Evolutionary conservation across 2,888 invertebrate genomes (phyloP).

Genomic region (Heteromurus nitidus): DNA sequence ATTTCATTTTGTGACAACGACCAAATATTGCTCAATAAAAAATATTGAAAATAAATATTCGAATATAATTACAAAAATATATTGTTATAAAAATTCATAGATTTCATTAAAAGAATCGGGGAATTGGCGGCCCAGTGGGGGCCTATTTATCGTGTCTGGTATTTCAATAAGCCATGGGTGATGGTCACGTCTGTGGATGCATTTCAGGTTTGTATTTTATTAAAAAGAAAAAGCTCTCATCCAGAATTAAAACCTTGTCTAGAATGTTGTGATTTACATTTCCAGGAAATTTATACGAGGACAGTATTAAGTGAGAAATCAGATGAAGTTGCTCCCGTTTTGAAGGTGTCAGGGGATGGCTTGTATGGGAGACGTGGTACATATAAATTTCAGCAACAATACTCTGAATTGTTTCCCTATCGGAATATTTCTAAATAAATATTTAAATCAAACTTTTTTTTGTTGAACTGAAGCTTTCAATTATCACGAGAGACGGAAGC

Average conservation of each 20-base stretch:
- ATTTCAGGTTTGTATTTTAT: background rate
- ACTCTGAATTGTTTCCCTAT: too few species aligned
- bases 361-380: background rate
- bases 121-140: background rate
- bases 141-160: background rate
- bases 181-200: background rate
- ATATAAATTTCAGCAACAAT: too few species aligned
- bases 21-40: too few species aligned
- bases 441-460: too few species aligned
- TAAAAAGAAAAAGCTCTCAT: too few species aligned
- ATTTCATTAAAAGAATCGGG: background rate
- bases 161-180: constrained; percentile 4
- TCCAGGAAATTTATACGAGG: background rate
- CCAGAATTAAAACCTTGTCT: too few species aligned
- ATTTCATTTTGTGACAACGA: too few species aligned
- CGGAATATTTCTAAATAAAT: too few species aligned
- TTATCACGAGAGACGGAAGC: background rate
- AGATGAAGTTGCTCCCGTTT: background rate
- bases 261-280: too few species aligned
- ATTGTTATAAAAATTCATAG: background rate
- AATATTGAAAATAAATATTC: too few species aligned
- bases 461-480: background rate
- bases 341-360: background rate
- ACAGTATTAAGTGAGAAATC: background rate
- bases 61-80: too few species aligned